phyloP scores from a whole-genome alignment of 2,888 invertebrate species.

The Byasa hedistus region DNA sequence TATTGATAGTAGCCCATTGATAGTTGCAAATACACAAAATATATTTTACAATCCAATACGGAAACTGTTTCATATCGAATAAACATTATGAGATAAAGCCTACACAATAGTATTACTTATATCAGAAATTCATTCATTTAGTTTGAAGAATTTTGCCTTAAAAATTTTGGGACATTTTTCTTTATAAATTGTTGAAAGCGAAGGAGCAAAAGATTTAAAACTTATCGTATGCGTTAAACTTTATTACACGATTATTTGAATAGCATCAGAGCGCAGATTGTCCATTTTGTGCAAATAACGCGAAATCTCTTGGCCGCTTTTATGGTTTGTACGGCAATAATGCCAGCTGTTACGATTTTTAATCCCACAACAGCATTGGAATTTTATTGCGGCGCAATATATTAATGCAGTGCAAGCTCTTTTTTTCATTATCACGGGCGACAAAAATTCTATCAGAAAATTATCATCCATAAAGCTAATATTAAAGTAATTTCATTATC shows the following conservation, averaged over 20 bases:
- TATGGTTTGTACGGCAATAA: slow-evolving; percentile 3
- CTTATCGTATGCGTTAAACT: neutral
- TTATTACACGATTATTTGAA: slow-evolving; percentile 1
- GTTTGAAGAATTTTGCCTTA: too few relatives aligned
- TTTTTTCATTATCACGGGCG: neutral
- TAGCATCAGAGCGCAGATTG: neutral
- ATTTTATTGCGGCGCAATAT: slow-evolving; percentile 1
- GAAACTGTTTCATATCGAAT: too few relatives aligned
- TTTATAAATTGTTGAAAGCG: neutral
- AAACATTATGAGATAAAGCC: too few relatives aligned
- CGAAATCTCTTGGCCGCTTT: neutral
- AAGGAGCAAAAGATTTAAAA: neutral
- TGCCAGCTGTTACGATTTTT: slow-evolving; percentile 9
- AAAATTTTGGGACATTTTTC: neutral
- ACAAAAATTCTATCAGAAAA: too few relatives aligned
- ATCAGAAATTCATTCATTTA: too few relatives aligned
- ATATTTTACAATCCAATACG: too few relatives aligned
- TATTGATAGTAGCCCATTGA: neutral
- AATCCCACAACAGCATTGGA: slow-evolving; percentile 6
- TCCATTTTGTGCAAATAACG: slow-evolving; percentile 4
- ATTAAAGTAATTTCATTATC: too few relatives aligned
- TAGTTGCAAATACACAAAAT: neutral
- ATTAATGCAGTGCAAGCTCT: slow-evolving; percentile 5
- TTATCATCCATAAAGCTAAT: too few relatives aligned
- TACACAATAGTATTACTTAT: too few relatives aligned